A percentile compares a stretch with the other conserved stretches of the same genome.
phyloP scores from a whole-genome alignment of 2,113 vertebrate species.

The human region DNA sequence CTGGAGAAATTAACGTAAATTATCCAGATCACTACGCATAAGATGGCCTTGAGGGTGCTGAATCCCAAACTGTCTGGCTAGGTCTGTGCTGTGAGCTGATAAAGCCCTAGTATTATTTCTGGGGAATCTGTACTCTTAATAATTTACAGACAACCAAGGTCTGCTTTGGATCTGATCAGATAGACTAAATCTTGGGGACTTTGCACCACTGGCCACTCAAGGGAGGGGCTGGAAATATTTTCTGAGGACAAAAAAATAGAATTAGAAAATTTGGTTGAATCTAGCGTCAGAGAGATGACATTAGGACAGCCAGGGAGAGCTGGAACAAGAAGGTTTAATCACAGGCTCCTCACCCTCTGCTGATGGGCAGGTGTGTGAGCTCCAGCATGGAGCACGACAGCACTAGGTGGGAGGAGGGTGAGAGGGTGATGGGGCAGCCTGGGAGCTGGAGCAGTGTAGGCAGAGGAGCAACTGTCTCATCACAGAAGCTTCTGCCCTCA shows the following conservation, averaged over 20 bases:
- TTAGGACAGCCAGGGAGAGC: fast-evolving
- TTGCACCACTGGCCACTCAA: neutral
- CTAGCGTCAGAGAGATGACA: neutral
- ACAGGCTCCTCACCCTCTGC: too few species aligned
- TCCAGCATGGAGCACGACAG: fast-evolving
- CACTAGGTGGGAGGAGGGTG: neutral
- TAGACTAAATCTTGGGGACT: too few species aligned
- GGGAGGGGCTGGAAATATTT: neutral
- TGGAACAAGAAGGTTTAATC: neutral
- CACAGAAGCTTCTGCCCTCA: neutral
- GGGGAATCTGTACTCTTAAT: neutral
- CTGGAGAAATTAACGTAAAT: neutral
- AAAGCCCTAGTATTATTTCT: neutral
- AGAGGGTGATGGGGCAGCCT: too few species aligned
- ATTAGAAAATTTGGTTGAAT: neutral
- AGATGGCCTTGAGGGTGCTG: fast-evolving
- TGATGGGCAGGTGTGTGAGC: fast-evolving
- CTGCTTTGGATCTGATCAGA: neutral
- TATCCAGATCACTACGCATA: neutral
- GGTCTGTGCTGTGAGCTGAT: neutral
- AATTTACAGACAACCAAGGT: neutral
- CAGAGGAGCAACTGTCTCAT: neutral
- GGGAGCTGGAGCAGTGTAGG: fast-evolving
- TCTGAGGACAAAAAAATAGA: too few species aligned
- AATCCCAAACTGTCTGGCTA: neutral